These are phyloP conservation scores for Drosophila kuntzei DNA, from an alignment of 2,888 invertebrate species.

Conservation along the genomic window DNA sequence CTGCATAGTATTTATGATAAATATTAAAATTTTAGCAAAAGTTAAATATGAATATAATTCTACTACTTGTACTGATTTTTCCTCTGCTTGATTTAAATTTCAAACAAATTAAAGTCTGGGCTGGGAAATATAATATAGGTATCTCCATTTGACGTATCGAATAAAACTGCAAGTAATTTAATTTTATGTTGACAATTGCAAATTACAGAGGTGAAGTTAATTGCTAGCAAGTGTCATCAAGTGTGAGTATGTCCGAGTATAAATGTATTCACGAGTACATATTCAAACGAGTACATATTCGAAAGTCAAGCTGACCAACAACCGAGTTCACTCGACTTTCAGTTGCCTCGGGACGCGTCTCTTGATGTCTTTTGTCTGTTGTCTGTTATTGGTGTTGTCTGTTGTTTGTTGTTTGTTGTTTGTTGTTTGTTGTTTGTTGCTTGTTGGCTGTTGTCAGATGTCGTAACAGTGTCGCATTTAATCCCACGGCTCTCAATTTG, in stretches of 20 bases:
- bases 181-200: constrained; percentile 16
- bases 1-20: too few relatives aligned
- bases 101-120: not conserved
- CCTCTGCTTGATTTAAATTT: too few relatives aligned
- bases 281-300: constrained; percentile 16
- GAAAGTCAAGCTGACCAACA: constrained; percentile 29
- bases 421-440: constrained; percentile 4
- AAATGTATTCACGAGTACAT: not conserved
- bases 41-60: too few relatives aligned
- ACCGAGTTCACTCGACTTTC: constrained; percentile 10
- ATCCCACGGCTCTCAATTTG: constrained; percentile 32
- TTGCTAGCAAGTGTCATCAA: constrained; percentile 18
- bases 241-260: constrained; percentile 9
- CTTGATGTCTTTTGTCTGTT: constrained; percentile 3
- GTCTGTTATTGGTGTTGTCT: constrained; percentile 8
- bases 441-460: constrained; percentile 14
- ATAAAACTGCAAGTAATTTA: constrained; percentile 16
- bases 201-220: constrained; percentile 18
- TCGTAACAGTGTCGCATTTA: constrained; percentile 37
- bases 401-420: constrained; percentile 7
- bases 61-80: too few relatives aligned
- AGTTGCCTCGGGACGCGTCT: constrained; percentile 19
- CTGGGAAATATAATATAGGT: not conserved
- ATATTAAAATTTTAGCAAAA: too few relatives aligned
- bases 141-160: not conserved